phyloP scores from a whole-genome alignment of 2,113 vertebrate species.

The Oenanthe oenanthe region DNA sequence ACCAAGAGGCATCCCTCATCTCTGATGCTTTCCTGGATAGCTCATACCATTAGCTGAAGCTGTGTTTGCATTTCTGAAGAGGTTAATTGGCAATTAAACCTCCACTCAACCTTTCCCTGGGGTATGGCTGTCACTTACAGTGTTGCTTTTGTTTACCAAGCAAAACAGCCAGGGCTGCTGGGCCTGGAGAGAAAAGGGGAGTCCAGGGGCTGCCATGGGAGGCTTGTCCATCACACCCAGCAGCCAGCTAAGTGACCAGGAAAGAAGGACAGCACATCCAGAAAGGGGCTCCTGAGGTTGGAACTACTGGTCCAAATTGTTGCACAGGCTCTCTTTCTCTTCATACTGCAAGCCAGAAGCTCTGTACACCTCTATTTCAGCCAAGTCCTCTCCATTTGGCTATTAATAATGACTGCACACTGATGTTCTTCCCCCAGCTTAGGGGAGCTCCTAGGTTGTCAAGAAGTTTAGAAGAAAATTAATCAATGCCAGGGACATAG shows the following conservation, averaged over 20 bases:
- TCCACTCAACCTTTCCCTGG: neutral
- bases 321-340: neutral
- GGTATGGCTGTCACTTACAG: neutral
- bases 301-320: neutral
- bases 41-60: neutral
- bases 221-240: neutral
- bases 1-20: neutral
- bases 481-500: neutral
- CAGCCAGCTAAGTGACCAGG: neutral
- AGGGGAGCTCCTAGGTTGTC: neutral
- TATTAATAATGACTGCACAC: neutral
- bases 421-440: neutral
- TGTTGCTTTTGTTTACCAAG: neutral
- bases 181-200: neutral
- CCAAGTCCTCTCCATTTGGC: neutral
- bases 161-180: neutral
- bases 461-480: neutral
- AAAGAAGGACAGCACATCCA: neutral
- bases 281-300: neutral
- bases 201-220: neutral
- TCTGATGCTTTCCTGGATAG: neutral
- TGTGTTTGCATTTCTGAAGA: constrained; percentile 1
- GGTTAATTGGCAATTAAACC: neutral
- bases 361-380: neutral
- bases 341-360: neutral